Evolutionary conservation across 2,797 vertebrate species (phyloP).

Genomic region (Anabacerthia variegaticeps): DNA sequence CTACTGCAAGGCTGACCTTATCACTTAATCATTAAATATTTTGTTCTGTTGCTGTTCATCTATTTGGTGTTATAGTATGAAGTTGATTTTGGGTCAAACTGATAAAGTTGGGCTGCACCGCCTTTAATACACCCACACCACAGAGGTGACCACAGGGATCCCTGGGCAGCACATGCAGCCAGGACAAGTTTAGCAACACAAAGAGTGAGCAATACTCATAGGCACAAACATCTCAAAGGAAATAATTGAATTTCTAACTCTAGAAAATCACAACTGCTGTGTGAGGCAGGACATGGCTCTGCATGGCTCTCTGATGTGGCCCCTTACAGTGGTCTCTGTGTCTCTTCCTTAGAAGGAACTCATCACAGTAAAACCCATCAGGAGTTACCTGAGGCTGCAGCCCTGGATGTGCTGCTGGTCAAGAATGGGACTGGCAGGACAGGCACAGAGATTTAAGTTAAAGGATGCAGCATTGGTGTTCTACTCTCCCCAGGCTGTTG

Average conservation of each 20-base stretch:
- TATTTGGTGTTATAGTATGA: background rate
- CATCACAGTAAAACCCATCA: background rate
- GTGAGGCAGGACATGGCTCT: background rate
- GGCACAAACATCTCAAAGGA: background rate
- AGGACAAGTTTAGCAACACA: background rate
- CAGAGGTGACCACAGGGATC: background rate
- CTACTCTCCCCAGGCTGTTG: background rate
- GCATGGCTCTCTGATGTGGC: background rate
- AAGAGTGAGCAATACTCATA: background rate
- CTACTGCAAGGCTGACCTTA: background rate
- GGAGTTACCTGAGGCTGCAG: background rate
- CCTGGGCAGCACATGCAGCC: background rate
- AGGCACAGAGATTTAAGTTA: background rate
- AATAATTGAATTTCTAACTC: background rate
- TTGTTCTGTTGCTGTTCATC: background rate
- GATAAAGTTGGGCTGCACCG: background rate
- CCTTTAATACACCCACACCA: background rate
- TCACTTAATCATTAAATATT: conserved; percentile 29
- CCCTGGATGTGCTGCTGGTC: background rate
- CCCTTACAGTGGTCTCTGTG: background rate
- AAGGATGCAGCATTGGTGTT: background rate
- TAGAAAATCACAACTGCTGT: background rate
- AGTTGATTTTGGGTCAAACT: background rate
- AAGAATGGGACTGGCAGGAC: background rate
- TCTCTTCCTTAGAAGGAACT: background rate